Base-by-base conservation (phyloP, 2,888 invertebrate genomes). In the Zele albiditarsus region DNA sequence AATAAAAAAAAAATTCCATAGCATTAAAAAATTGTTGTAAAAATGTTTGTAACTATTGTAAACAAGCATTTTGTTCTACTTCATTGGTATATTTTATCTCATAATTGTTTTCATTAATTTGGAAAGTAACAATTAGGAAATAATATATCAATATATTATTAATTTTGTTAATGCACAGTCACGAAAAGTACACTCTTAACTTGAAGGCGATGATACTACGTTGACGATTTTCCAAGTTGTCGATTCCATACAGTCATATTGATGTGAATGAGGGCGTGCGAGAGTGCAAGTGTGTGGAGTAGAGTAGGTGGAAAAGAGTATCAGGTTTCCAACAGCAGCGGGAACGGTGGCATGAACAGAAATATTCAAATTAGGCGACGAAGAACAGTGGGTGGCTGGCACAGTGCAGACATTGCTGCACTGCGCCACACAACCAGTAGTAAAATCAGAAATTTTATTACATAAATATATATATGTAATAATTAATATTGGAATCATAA, bases 331-430 rank as follows among this genome's bases (percentile, higher is more conserved):
- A 72, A 49, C 53, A 65, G 71, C 72, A 66, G 20, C 20, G 16
- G 46, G 42, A 77, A 65, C 65, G 73, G 69, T 73, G 70, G 74
- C 77, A 72, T 70, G 68, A 72, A 69, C 62, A 75, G 60, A 78
- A 79, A 79, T 71, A 71, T 75, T 75, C 68, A 72, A 75, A 75
- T 75, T 75, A 75, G 75, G 71, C 33, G 67, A 75, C 53, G 63
- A 20, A 58, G 68, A 27, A 33, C 57, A 25, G n/a, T 33, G 28
- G 53, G 33, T 25, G 60, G 71, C 71, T 60, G 67, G 49, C 68
- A 67, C 60, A 68, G 53, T 53, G 75, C 71, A 75, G 38, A 75
- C 66, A 58, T 71, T 60, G 65, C 46, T 70, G 57, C 69, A 69
- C 38, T 42, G 69, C 23, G 57, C 6, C 60, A 60, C 28, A 60